Base-by-base conservation (phyloP, 2,797 vertebrate species). In the Anniella stebbinsi region DNA sequence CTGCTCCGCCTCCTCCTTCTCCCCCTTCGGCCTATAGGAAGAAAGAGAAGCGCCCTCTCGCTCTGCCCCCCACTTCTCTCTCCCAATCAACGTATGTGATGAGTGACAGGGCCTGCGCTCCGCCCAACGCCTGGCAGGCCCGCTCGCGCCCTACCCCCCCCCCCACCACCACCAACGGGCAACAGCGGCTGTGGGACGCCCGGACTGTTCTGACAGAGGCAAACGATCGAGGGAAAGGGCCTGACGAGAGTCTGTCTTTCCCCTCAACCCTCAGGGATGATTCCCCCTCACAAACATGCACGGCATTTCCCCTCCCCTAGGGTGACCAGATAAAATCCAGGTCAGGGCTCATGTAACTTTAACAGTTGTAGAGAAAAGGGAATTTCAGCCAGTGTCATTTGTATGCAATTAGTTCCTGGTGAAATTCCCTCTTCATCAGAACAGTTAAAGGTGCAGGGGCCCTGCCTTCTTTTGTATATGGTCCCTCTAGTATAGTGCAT, bases 141-240 rank as follows among this genome's bases (percentile, higher is more conserved):
- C 0, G 30, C 41, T 25, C 48, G 2, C 4, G 10, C 23, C 21
- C 1, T 17, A 1, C 30, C 30, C 23, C 3, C 7, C 18, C n/a
- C n/a, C n/a, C n/a, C 6, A 45, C 45, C 45, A 3, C 45, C 15
- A 23, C 41, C 30, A n/a, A 51, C 12, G 11, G n/a, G 2, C 11
- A 12, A 6, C 51, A 30, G 13, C 17, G 48, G n/a, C 30, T 80
- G 18, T 30, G 1, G 69, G 30, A 45, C 36, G 15, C 72, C 33
- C 25, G 30, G 67, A 4, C 2, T 25, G 13, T n/a, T 51, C 45
- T 67, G 75, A 23, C 60, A n/a, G 54, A 5, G 45, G 18, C 25
- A 69, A 18, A 76, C 87, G 80, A 80, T 80, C 87, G 38, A 57
- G n/a, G 36, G 21, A 9, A 11, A 45, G 76, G 8, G 77, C 0